Evolutionary conservation across 37 sponge, comb jelly and placozoan species (phyloP), one percentile per base, ranked within the genome.

Genomic region (Ianthella basta): DNA sequence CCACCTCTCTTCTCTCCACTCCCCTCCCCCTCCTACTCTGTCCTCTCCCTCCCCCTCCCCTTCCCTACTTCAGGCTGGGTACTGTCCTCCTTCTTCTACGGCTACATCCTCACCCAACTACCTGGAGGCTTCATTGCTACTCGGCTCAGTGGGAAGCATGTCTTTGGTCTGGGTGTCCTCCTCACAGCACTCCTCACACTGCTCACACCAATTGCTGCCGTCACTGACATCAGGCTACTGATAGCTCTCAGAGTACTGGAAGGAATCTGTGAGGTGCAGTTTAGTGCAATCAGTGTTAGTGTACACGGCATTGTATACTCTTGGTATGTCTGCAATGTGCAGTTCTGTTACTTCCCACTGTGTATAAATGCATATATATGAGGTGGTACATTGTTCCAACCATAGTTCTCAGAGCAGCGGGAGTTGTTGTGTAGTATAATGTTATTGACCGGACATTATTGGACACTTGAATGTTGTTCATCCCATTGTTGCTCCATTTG

Each of bases 41-140:
- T 8, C 50, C 8, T 44, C 50, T 8, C 8, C 8, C 50, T 8
- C 50, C 8, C 8, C 6, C 3, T 8, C 50, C 8, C 8, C 8
- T 10, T 44, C 8, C 50, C 8, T 44, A 10, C 50, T 8, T 0
- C 77, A 97, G 97, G 96, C 56, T 88, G 92, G 92, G 61, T 97
- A 32, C 81, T 97, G 23, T 74, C 88, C 0, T 75, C 96, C 1
- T 97, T 97, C 87, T 98, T 96, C 90, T 91, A 87, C 61, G 99
- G 99, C 39, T 98, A 98, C 85, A 78, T 94, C 20, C 19, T 98
- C 24, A 97, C 96, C 13, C 99, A 98, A 74, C 70, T 98, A 56
- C 99, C 99, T 36, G 98, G 98, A 0, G 98, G 98, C 13, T 82
- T 41, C 82, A 80, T 98, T 40, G 94, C 96, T 23, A 61, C 68